A percentile compares a stretch with the other conserved stretches of the same genome.
Evolutionary conservation across 2,797 vertebrate genomes (phyloP).

Genomic region (Rhadinocentrus ornatus): DNA sequence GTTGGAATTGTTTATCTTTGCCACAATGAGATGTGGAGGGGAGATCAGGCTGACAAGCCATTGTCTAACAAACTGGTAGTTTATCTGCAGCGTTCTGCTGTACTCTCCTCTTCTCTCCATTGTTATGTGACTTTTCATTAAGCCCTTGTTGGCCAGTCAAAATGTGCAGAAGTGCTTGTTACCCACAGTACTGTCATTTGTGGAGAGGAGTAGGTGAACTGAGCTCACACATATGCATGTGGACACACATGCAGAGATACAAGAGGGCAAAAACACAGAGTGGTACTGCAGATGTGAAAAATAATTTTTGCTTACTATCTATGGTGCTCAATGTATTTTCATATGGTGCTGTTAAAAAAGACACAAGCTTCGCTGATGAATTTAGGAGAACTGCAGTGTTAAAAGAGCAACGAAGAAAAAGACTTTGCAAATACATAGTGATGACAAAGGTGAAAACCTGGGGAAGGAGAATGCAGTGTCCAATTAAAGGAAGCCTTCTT

Average conservation of each 20-base stretch:
- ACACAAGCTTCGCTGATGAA: conserved; percentile 43
- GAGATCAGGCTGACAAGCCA: conserved; percentile 65
- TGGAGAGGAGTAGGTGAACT: conserved; percentile 70
- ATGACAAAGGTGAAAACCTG: conserved; percentile 1
- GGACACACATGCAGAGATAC: conserved; percentile 33
- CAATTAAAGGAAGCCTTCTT: not conserved
- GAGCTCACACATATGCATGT: conserved; percentile 19
- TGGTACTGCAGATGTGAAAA: conserved; percentile 64
- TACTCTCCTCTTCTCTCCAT: conserved; percentile 70
- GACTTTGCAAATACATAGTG: conserved; percentile 1
- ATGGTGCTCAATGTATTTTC: conserved; percentile 55
- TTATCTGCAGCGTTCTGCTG: conserved; percentile 61
- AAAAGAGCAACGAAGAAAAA: conserved; percentile 30
- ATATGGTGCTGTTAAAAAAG: conserved; percentile 49
- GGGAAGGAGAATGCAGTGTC: not conserved
- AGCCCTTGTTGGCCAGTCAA: conserved; percentile 79
- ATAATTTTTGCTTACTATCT: conserved; percentile 61
- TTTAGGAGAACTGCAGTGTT: conserved; percentile 32
- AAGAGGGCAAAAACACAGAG: conserved; percentile 60
- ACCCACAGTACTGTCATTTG: conserved; percentile 63
- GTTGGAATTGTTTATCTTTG: conserved; percentile 58
- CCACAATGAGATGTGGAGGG: conserved; percentile 47
- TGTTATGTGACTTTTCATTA: conserved; percentile 81
- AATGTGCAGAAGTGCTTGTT: conserved; percentile 76
- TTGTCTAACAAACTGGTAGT: conserved; percentile 74